These are phyloP conservation scores for Etheostoma nigrum DNA, from an alignment of 2,797 vertebrate genomes.

Conservation along the genomic window DNA sequence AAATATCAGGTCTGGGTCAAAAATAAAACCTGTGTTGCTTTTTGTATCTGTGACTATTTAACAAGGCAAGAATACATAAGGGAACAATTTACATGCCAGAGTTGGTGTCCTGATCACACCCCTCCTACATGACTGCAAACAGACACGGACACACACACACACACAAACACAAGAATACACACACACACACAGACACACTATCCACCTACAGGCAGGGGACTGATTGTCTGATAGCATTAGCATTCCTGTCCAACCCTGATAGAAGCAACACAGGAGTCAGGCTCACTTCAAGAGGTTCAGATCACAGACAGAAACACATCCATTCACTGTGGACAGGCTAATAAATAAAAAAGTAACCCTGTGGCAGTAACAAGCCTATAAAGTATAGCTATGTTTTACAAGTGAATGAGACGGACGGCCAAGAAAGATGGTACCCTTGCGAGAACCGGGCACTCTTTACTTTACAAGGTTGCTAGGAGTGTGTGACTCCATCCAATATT, in stretches of 20 bases:
- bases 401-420: constrained; percentile 75
- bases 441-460: constrained; percentile 60
- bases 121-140: constrained; percentile 48
- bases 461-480: constrained; percentile 73
- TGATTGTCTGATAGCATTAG: constrained; percentile 83
- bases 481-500: constrained; percentile 51
- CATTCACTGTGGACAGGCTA: constrained; percentile 77
- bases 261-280: constrained; percentile 79
- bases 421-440: constrained; percentile 73
- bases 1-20: constrained; percentile 9
- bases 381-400: constrained; percentile 84
- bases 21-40: constrained; percentile 8
- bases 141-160: constrained; percentile 21
- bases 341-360: constrained; percentile 86
- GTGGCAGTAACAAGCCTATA: constrained; percentile 84
- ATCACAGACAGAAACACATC: constrained; percentile 79
- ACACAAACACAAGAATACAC: constrained; percentile 15
- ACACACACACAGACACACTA: constrained; percentile 30
- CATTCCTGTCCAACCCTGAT: constrained; percentile 76
- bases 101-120: constrained; percentile 51
- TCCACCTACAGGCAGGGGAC: constrained; percentile 71
- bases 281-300: constrained; percentile 80
- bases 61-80: constrained; percentile 26
- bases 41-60: constrained; percentile 14
- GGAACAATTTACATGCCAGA: constrained; percentile 45